Base-by-base conservation (phyloP, 2,888 invertebrate genomes). In the Vesta saturnalis region DNA sequence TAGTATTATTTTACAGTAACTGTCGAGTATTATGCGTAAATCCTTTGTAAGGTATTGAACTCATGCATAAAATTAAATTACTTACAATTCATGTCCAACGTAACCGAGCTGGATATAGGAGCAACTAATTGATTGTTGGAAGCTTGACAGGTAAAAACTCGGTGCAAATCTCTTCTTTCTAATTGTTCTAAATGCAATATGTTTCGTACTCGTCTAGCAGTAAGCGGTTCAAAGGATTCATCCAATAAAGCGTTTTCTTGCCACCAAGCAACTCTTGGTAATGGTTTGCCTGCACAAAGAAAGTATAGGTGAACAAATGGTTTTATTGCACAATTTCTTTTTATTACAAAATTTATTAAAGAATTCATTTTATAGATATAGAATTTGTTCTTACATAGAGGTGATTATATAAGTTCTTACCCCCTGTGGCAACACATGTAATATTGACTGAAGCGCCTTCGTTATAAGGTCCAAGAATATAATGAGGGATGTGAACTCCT, bases 351-450 rank as follows among this genome's bases (percentile, higher is more conserved):
- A 39, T 39, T 39, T 39, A 8, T 39, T n/a, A 12, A 12, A 8
- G 8, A 39, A 39, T n/a, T n/a, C n/a, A 39, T 39, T 8, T n/a
- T 8, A 1, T 39, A 8, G 12, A 1, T 39, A 39, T 39, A 23
- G n/a, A n/a, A n/a, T n/a, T n/a, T n/a, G n/a, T n/a, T n/a, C n/a
- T n/a, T 8, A 3, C 23, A 23, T 39, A n/a, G 3, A 39, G 14
- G 22, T 16, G 16, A 39, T 16, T 43, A 22, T 43, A 35, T 46
- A 62, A 15, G n/a, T 23, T 80, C 89, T 87, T 88, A 94, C 95
- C 95, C 86, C 94, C 94, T 77, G 91, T 91, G 70, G 93, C 92
- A 76, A 94, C 93, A 85, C 95, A 95, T 75, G 92, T 92, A 74
- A 95, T 91, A 81, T 92, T 91, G 71, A 95, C 88, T 23, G 91